These are phyloP conservation scores for Drosophila rellima DNA, from an alignment of 2,888 invertebrate genomes.

Conservation along the genomic window DNA sequence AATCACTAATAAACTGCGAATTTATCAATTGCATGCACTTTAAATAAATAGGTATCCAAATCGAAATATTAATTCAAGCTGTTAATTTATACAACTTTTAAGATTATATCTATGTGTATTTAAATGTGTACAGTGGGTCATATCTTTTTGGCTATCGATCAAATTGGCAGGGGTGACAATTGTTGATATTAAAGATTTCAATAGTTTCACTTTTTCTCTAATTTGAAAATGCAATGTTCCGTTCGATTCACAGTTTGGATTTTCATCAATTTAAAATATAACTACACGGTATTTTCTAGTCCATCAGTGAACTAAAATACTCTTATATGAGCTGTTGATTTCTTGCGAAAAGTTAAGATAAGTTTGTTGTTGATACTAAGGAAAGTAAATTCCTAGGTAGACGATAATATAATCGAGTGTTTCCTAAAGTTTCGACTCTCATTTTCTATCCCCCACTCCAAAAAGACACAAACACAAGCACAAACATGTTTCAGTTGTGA, in stretches of 20 bases:
- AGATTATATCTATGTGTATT: neutral
- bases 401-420: neutral
- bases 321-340: too few relatives aligned
- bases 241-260: too few relatives aligned
- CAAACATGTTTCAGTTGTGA: constrained; percentile 43
- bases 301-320: too few relatives aligned
- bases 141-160: constrained; percentile 14
- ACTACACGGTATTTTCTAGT: too few relatives aligned
- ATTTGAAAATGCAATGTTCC: too few relatives aligned
- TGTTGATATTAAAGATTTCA: too few relatives aligned
- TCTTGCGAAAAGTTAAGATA: too few relatives aligned
- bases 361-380: too few relatives aligned
- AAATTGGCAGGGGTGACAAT: constrained; percentile 12
- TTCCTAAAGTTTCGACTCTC: neutral
- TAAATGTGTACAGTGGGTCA: constrained; percentile 9
- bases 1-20: constrained; percentile 18
- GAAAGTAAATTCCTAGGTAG: too few relatives aligned
- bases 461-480: neutral
- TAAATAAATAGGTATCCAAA: constrained; percentile 7
- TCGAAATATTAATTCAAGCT: constrained; percentile 8
- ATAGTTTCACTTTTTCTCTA: too few relatives aligned
- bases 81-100: neutral
- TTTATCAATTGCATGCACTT: constrained; percentile 17
- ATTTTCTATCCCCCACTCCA: neutral
- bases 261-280: too few relatives aligned